Evolutionary conservation across 2,113 vertebrate species (phyloP).

Genomic region (Grus americana): DNA sequence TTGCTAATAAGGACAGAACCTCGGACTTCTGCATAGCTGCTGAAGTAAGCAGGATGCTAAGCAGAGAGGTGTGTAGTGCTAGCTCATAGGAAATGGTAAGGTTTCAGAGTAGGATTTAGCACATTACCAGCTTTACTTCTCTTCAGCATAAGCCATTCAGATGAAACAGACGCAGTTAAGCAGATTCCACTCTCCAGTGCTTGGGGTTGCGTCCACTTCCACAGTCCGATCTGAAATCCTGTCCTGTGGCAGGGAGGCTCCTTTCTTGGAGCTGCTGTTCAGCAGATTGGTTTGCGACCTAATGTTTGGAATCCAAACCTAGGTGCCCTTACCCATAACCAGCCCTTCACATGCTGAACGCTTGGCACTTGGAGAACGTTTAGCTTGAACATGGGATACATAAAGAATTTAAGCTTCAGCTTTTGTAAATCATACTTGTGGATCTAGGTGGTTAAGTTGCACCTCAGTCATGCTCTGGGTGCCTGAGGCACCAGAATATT

Average conservation of each 20-base stretch:
- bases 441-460: background rate
- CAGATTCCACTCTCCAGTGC: background rate
- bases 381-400: background rate
- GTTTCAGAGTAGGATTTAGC: conserved; percentile 33
- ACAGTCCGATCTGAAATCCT: background rate
- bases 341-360: background rate
- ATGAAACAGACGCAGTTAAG: conserved; percentile 11
- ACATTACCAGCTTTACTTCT: conserved; percentile 36
- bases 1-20: background rate
- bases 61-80: background rate
- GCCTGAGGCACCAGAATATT: background rate
- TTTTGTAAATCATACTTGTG: background rate
- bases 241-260: background rate
- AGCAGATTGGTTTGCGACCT: background rate
- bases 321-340: background rate
- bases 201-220: background rate
- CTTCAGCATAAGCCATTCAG: conserved; percentile 16
- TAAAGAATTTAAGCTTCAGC: background rate
- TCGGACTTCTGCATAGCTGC: background rate
- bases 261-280: background rate
- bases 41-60: background rate
- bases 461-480: background rate
- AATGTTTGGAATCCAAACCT: background rate
- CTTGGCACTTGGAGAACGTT: background rate
- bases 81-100: background rate